Percentiles rank a stretch among this genome's conserved stretches.
These are phyloP conservation scores for Campoplex nolae DNA, from an alignment of 2,888 invertebrate species.

Conservation along the genomic window DNA sequence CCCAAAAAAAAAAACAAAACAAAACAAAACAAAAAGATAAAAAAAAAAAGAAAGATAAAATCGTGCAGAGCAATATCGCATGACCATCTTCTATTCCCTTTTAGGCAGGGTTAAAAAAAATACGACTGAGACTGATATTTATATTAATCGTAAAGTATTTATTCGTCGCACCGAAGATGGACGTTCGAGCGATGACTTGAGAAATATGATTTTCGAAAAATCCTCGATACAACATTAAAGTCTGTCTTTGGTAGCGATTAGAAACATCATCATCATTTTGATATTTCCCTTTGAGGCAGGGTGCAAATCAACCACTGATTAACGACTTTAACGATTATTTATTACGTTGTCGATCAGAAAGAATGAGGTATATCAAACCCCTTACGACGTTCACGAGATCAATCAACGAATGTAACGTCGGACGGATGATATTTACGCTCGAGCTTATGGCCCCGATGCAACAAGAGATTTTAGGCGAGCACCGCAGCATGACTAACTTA, in stretches of 20 bases:
- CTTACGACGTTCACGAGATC: neutral
- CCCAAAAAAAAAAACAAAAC: slow-evolving; percentile 64
- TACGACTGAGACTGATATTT: slow-evolving; percentile 81
- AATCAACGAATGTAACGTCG: slow-evolving; percentile 15
- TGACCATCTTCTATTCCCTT: slow-evolving; percentile 80
- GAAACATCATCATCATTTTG: slow-evolving; percentile 74
- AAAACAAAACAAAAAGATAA: neutral
- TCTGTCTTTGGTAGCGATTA: slow-evolving; percentile 68
- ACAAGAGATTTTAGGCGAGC: slow-evolving; percentile 77
- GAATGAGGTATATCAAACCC: slow-evolving; percentile 50
- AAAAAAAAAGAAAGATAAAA: slow-evolving; percentile 52
- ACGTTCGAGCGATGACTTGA: slow-evolving; percentile 3
- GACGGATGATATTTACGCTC: slow-evolving; percentile 54
- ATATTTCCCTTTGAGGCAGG: slow-evolving; percentile 80
- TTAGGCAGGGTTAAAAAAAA: slow-evolving; percentile 79
- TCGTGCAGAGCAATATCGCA: slow-evolving; percentile 80
- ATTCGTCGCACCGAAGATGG: slow-evolving; percentile 72
- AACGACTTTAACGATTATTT: slow-evolving; percentile 76
- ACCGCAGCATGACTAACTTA: slow-evolving; percentile 80
- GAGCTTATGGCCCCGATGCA: slow-evolving; percentile 73
- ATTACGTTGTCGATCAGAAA: slow-evolving; percentile 70
- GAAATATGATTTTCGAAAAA: slow-evolving; percentile 18
- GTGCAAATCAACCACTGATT: slow-evolving; percentile 77
- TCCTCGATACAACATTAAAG: slow-evolving; percentile 39
- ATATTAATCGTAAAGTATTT: slow-evolving; percentile 79